Conservation (phyloP, 2,113 vertebrate species). For the Triplophysa tibetana region DNA sequence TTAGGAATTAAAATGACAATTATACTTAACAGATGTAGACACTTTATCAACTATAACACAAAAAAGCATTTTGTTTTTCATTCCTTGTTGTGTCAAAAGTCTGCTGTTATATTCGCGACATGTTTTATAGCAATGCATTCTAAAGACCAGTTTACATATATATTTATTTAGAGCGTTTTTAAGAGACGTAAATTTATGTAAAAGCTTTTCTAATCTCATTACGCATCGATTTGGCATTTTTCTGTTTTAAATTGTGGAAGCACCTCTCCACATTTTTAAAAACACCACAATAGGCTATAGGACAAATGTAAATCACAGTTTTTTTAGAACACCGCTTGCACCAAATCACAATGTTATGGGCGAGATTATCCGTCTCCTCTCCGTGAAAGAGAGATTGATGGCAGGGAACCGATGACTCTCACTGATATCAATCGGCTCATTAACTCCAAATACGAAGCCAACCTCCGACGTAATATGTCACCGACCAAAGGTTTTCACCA, state of each 20-base stretch:
- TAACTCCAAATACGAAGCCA: constrained; percentile 75
- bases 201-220: not conserved
- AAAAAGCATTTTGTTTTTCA: too few species aligned
- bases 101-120: not conserved
- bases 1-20: not conserved
- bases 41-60: not conserved
- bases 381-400: constrained; percentile 70
- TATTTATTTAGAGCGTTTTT: not conserved
- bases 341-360: constrained; percentile 32
- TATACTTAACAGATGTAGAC: not conserved
- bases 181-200: not conserved
- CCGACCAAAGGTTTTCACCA: constrained; percentile 59
- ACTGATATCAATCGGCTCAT: constrained; percentile 78
- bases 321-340: constrained; percentile 13
- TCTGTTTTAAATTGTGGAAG: not conserved
- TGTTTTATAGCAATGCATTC: not conserved
- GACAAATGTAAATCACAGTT: not conserved
- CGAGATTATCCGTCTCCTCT: constrained; percentile 12
- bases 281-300: not conserved
- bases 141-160: not conserved
- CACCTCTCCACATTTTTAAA: not conserved
- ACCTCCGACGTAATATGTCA: constrained; percentile 70
- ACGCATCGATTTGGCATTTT: not conserved
- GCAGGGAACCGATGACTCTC: constrained; percentile 66
- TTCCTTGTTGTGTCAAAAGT: not conserved